A percentile compares a stretch with the other conserved stretches of the same genome.
These are phyloP conservation scores for Heterodera carotae DNA, from an alignment of 1,140 invertebrate genomes.

Conservation along the genomic window DNA sequence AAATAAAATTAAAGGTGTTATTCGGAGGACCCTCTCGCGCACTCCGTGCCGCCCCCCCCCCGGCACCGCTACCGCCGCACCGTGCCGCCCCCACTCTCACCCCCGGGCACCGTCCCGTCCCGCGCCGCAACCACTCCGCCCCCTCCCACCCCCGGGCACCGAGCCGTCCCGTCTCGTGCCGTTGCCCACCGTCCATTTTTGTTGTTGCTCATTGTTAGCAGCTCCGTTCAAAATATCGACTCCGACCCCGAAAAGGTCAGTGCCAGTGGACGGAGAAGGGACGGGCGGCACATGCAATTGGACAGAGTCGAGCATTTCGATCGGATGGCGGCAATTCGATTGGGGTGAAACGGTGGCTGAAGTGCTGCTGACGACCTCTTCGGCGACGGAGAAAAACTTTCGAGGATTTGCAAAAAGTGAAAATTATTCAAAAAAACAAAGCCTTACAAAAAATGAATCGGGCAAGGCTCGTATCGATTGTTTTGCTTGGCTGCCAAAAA, in stretches of 20 bases:
- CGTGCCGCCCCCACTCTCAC: no score
- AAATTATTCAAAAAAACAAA: not conserved
- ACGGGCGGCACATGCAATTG: conserved; percentile 11
- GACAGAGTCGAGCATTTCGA: conserved; percentile 5
- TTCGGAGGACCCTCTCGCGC: no score
- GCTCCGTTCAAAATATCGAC: not conserved
- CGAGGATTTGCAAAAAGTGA: not conserved
- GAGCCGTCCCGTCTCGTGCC: not conserved
- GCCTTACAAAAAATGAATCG: not conserved
- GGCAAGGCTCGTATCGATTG: no score
- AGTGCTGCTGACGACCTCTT: not conserved
- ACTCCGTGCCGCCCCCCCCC: no score
- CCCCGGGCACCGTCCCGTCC: no score
- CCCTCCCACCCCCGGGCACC: not conserved
- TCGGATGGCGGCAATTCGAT: not conserved
- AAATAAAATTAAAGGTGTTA: no score
- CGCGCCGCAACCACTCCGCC: not conserved
- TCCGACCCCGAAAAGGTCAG: not conserved
- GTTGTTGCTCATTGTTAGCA: not conserved
- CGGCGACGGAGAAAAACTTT: conserved; percentile 12
- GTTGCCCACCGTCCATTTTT: not conserved
- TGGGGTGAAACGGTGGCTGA: not conserved
- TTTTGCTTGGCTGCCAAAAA: no score
- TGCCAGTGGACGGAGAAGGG: not conserved
- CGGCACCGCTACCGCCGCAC: no score